Base-by-base conservation (phyloP, 30 jellyfish, hydroid and myxozoan genomes). In the Cassiopea andromeda region DNA sequence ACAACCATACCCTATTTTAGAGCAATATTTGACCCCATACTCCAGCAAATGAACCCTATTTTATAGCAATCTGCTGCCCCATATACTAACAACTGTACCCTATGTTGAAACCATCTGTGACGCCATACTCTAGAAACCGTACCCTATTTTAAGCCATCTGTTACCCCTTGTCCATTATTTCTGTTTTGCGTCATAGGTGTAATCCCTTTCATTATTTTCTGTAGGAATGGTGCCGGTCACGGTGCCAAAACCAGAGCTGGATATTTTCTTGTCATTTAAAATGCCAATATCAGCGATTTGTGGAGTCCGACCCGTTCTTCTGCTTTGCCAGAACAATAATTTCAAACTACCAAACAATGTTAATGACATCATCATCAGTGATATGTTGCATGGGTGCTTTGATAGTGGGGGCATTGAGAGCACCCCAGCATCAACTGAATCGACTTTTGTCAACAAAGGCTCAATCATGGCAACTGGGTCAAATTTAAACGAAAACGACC, bases 261-360 rank as follows among this genome's bases (percentile, higher is more conserved):
- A 89, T 18, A 66, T 66, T 5, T 82, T 81, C 89, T 60, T 93
- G 69, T 69, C 93, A 46, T 93, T 93, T 84, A 93, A 93, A 69
- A 61, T 87, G 82, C 95, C 98, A 2, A 80, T 93, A 12, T 93
- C 98, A 14, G 87, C 95, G 7, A 89, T 93, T n/a, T 93, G 98
- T 60, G 98, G 98, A 38, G 98, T 93, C 8, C 78, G 98, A 60
- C 98, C 98, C 60, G 98, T 93, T 44, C 87, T 93, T 45, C 92
- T 93, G 15, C 93, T 93, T 12, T 93, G 98, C 84, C 97, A 93
- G 50, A 87, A 85, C 87, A 89, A 88, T 80, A 77, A 91, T 44
- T 88, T 77, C 88, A 93, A 93, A 89, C 88, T 93, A 64, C 98
- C 98, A 27, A 82, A 87, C 89, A 75, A 76, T 73, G 80, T 93